Conservation (phyloP, 1,140 invertebrate genomes). For the Drosophila teissieri region DNA sequence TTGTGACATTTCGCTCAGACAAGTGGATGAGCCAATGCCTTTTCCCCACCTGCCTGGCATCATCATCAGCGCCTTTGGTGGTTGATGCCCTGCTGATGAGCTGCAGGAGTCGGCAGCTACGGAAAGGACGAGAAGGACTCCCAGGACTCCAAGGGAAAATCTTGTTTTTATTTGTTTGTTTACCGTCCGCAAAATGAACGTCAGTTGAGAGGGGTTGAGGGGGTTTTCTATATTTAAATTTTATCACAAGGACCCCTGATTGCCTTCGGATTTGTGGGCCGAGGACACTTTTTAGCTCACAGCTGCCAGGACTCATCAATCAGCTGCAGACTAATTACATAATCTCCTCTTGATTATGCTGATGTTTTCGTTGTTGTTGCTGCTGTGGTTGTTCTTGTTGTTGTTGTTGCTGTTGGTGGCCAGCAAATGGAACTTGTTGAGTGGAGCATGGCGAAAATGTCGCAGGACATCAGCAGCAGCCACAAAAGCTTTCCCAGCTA, state of each 20-base stretch:
- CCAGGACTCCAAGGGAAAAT: slow-evolving; percentile 49
- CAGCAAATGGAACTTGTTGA: slow-evolving; percentile 49
- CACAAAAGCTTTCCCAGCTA: slow-evolving; percentile 32
- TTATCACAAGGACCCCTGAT: slow-evolving; percentile 74
- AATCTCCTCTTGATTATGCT: slow-evolving; percentile 84
- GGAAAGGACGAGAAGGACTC: neutral
- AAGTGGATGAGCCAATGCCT: slow-evolving; percentile 64
- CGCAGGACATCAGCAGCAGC: slow-evolving; percentile 22
- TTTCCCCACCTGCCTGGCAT: slow-evolving; percentile 21
- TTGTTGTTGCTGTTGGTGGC: slow-evolving; percentile 12
- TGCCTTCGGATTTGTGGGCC: slow-evolving; percentile 45
- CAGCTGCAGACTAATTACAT: slow-evolving; percentile 85
- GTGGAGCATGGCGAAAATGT: slow-evolving; percentile 30
- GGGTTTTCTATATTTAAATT: slow-evolving; percentile 77
- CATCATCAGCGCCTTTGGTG: slow-evolving; percentile 63
- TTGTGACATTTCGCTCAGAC: slow-evolving; percentile 80
- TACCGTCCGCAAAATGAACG: slow-evolving; percentile 83
- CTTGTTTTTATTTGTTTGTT: slow-evolving; percentile 83
- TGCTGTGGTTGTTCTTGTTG: slow-evolving; percentile 41
- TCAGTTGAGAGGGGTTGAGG: slow-evolving; percentile 19
- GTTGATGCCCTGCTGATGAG: slow-evolving; percentile 73
- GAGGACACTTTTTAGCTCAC: slow-evolving; percentile 55
- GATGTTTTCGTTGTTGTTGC: slow-evolving; percentile 25
- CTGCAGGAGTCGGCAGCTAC: too few relatives aligned
- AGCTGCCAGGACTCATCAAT: slow-evolving; percentile 84